Percentiles rank a stretch among this genome's conserved stretches.
Evolutionary conservation across 2,797 vertebrate species (phyloP).

Genomic region (Ispidina picta): DNA sequence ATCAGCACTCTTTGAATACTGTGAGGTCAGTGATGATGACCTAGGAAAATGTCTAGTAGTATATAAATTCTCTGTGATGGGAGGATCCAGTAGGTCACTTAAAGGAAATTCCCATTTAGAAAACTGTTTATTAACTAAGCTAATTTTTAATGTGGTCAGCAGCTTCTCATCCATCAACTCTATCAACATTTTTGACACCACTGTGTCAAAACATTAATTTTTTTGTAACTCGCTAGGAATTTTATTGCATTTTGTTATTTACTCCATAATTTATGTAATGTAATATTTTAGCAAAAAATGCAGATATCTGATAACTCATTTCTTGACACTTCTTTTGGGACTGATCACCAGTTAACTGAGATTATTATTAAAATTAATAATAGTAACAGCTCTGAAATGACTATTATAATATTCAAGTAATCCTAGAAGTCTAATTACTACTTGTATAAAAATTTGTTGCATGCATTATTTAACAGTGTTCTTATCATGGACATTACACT

Average conservation of each 20-base stretch:
- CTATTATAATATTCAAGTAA: constrained; percentile 52
- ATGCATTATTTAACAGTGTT: constrained; percentile 69
- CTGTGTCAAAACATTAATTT: background rate
- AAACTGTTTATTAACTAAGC: background rate
- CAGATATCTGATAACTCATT: background rate
- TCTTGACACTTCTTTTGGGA: constrained; percentile 6
- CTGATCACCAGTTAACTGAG: constrained; percentile 21
- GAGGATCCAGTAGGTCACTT: background rate
- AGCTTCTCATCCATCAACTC: background rate
- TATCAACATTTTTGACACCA: background rate
- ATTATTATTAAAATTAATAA: constrained; percentile 57
- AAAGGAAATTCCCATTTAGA: background rate
- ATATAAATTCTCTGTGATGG: background rate
- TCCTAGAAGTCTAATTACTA: constrained; percentile 64
- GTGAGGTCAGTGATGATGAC: background rate
- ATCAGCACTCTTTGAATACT: background rate
- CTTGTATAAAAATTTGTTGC: constrained; percentile 65
- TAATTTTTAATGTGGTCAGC: background rate
- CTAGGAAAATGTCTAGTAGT: background rate
- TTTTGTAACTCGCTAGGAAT: background rate
- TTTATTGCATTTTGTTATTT: constrained; percentile 45
- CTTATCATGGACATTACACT: constrained; percentile 12
- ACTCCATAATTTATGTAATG: background rate
- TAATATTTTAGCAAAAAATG: background rate
- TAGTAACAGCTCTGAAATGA: constrained; percentile 23